These are phyloP conservation scores for Drosophila anomalipes DNA, from an alignment of 2,888 invertebrate genomes.

Conservation along the genomic window DNA sequence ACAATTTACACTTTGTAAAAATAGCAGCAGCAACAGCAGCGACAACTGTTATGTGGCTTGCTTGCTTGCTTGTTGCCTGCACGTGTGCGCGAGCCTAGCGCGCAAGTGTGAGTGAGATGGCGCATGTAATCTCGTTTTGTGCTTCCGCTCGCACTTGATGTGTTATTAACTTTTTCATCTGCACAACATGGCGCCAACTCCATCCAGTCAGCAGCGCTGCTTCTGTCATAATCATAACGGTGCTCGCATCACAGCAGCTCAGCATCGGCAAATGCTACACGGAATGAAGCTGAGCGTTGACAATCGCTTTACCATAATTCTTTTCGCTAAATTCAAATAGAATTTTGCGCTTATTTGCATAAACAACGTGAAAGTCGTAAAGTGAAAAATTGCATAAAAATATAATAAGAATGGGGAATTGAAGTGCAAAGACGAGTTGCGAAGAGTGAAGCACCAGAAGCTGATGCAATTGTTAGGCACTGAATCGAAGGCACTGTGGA, in stretches of 20 bases:
- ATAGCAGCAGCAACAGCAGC: slow-evolving; percentile 44
- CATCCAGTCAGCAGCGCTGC: slow-evolving; percentile 6
- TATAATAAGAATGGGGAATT: slow-evolving; percentile 57
- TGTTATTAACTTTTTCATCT: slow-evolving; percentile 56
- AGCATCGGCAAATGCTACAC: slow-evolving; percentile 12
- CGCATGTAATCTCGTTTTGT: background rate
- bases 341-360: slow-evolving; percentile 80
- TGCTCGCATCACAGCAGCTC: slow-evolving; percentile 33
- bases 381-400: slow-evolving; percentile 76
- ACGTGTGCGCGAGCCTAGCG: slow-evolving; percentile 53
- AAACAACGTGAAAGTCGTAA: slow-evolving; percentile 77
- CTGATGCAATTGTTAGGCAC: slow-evolving; percentile 52
- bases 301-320: slow-evolving; percentile 76
- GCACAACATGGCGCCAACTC: slow-evolving; percentile 59
- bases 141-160: slow-evolving; percentile 40
- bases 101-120: slow-evolving; percentile 10
- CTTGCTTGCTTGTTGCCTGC: slow-evolving; percentile 69
- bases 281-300: slow-evolving; percentile 62
- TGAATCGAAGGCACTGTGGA: slow-evolving; percentile 44
- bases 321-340: slow-evolving; percentile 73
- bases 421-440: slow-evolving; percentile 41
- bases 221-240: slow-evolving; percentile 71
- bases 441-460: slow-evolving; percentile 28
- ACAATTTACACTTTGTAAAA: slow-evolving; percentile 84
- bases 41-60: slow-evolving; percentile 69